A percentile compares a stretch with the other conserved stretches of the same genome.
phyloP scores from a whole-genome alignment of 2,113 vertebrate genomes.

The Suncus etruscus region DNA sequence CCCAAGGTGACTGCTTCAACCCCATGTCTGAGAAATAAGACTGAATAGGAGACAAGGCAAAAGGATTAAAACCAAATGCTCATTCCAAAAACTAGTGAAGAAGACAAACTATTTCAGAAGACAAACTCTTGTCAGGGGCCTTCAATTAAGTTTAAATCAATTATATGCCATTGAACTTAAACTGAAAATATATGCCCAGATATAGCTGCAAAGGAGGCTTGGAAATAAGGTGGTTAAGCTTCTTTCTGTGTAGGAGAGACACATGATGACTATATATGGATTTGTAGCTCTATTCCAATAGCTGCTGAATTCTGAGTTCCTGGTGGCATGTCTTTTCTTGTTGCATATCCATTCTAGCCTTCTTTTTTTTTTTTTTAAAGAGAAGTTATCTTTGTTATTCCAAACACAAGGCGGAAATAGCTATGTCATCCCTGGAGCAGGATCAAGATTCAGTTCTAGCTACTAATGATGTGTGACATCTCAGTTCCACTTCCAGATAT shows the following conservation, averaged over 20 bases:
- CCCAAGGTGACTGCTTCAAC: neutral
- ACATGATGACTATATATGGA: neutral
- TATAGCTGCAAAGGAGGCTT: constrained; percentile 50
- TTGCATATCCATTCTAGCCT: neutral
- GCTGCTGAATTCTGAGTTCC: neutral
- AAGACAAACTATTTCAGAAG: constrained; percentile 38
- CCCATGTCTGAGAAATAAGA: neutral
- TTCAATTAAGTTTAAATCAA: neutral
- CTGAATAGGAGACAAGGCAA: neutral
- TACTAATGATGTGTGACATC: neutral
- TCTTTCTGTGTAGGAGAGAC: neutral
- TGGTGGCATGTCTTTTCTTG: neutral
- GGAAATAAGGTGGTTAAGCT: neutral
- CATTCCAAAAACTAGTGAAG: neutral
- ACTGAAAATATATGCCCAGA: neutral
- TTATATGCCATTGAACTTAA: neutral
- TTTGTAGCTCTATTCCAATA: neutral
- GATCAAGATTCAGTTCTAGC: neutral
- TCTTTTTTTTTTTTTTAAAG: constrained; percentile 10
- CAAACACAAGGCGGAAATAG: neutral
- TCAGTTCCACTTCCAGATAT: neutral
- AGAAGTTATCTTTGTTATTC: neutral
- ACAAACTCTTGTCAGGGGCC: neutral
- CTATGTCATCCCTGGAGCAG: neutral
- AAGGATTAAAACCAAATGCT: neutral